Percentiles rank a stretch among this genome's conserved stretches.
These are phyloP conservation scores for Mimumesa dahlbomi DNA, from an alignment of 2,888 invertebrate species.

Conservation along the genomic window DNA sequence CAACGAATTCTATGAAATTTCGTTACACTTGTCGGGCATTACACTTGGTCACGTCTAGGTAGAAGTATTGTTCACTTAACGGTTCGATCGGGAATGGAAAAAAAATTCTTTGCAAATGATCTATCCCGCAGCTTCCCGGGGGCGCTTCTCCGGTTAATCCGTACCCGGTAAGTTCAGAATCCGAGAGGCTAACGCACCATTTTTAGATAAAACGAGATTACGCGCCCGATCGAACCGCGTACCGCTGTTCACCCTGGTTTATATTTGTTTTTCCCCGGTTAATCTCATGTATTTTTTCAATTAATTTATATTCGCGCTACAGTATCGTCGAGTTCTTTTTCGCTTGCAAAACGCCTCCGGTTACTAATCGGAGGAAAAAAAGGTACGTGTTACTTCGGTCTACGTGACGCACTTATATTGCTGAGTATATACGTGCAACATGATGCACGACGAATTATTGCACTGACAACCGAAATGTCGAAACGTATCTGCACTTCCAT, in stretches of 20 bases:
- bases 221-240: slow-evolving; percentile 18
- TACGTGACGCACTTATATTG: slow-evolving; percentile 7
- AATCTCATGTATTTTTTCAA: slow-evolving; percentile 64
- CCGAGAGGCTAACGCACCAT: slow-evolving; percentile 66
- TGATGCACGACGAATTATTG: slow-evolving; percentile 24
- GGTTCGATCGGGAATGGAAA: background rate
- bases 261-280: slow-evolving; percentile 46
- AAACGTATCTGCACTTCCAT: slow-evolving; percentile 41
- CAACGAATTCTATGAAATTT: no score
- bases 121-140: slow-evolving; percentile 11
- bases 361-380: slow-evolving; percentile 24
- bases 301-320: slow-evolving; percentile 54
- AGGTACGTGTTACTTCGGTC: background rate
- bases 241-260: slow-evolving; percentile 29
- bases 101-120: slow-evolving; percentile 3
- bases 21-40: no score
- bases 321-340: slow-evolving; percentile 37
- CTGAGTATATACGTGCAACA: slow-evolving; percentile 1
- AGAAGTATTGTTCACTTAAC: no score
- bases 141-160: slow-evolving; percentile 39
- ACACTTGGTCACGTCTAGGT: no score
- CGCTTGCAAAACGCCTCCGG: slow-evolving; percentile 38
- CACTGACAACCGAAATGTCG: slow-evolving; percentile 37
- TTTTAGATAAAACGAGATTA: slow-evolving; percentile 68
- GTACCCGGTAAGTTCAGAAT: slow-evolving; percentile 70